Conservation (phyloP, 2,797 vertebrate genomes). For the Phoxinus dragarum region DNA sequence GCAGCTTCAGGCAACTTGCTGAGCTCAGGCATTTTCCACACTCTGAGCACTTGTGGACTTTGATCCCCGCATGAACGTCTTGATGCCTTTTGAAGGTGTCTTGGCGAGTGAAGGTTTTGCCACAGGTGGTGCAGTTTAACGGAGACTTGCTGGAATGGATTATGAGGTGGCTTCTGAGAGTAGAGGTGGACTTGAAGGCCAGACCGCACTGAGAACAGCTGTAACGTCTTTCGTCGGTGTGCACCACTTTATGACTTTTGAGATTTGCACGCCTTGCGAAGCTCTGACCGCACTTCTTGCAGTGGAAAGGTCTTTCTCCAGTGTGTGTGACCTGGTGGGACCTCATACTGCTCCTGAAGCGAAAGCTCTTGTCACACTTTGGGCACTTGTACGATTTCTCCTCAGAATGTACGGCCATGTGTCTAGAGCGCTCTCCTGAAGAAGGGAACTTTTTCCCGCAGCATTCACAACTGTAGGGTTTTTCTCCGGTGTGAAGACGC, state of each 20-base stretch:
- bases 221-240: conserved; percentile 14
- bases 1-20: conserved; percentile 23
- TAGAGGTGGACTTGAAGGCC: conserved; percentile 32
- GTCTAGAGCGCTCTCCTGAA: conserved; percentile 22
- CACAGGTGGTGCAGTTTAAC: conserved; percentile 46
- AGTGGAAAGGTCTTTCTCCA: conserved; percentile 34
- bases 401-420: conserved; percentile 26
- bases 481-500: conserved; percentile 47
- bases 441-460: conserved; percentile 31
- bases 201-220: conserved; percentile 36
- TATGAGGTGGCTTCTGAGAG: conserved; percentile 38
- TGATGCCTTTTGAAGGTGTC: conserved; percentile 57
- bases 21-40: conserved; percentile 55
- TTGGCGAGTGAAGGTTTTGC: conserved; percentile 54
- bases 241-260: neutral
- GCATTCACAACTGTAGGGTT: conserved; percentile 42
- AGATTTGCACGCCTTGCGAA: conserved; percentile 13
- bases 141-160: conserved; percentile 16
- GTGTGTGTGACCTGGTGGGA: conserved; percentile 30
- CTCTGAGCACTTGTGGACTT: conserved; percentile 39
- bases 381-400: conserved; percentile 38
- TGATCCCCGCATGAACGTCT: conserved; percentile 44
- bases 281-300: conserved; percentile 36
- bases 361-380: conserved; percentile 28
- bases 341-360: conserved; percentile 1